Evolutionary conservation across 2,888 invertebrate species (phyloP).

Genomic region (Ormyrus nitidulus): DNA sequence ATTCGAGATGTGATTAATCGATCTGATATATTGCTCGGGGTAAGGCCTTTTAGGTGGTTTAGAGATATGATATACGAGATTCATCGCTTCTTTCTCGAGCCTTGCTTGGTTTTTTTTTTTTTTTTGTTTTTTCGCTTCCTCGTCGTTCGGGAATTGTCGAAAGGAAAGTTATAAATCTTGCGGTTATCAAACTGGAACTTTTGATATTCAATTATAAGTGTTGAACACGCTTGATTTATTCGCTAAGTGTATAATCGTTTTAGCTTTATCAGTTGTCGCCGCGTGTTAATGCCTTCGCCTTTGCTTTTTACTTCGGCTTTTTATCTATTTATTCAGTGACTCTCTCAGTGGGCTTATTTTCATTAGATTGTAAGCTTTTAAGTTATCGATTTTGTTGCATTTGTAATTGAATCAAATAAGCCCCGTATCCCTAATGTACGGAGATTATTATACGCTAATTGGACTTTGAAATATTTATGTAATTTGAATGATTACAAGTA

Average conservation of each 20-base stretch:
- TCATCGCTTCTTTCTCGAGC: constrained; percentile 7
- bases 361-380: constrained; percentile 22
- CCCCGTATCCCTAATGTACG: neutral
- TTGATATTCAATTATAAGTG: constrained; percentile 47
- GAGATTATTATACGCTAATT: constrained; percentile 27
- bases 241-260: constrained; percentile 41
- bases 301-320: neutral
- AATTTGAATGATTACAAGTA: neutral
- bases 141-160: constrained; percentile 8
- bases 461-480: constrained; percentile 30
- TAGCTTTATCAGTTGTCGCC: constrained; percentile 28
- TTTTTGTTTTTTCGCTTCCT: neutral
- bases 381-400: constrained; percentile 9
- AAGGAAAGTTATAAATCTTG: constrained; percentile 41
- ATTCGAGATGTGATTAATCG: constrained; percentile 54
- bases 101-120: neutral
- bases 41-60: constrained; percentile 36
- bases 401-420: constrained; percentile 21
- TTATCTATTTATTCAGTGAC: neutral
- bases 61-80: constrained; percentile 47
- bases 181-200: constrained; percentile 34
- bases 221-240: constrained; percentile 31
- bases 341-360: neutral
- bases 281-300: constrained; percentile 17
- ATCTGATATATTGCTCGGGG: constrained; percentile 35